Evolutionary conservation across 1,140 invertebrate species (phyloP), one percentile per base, ranked within the genome.

Genomic region (Halesus radiatus): DNA sequence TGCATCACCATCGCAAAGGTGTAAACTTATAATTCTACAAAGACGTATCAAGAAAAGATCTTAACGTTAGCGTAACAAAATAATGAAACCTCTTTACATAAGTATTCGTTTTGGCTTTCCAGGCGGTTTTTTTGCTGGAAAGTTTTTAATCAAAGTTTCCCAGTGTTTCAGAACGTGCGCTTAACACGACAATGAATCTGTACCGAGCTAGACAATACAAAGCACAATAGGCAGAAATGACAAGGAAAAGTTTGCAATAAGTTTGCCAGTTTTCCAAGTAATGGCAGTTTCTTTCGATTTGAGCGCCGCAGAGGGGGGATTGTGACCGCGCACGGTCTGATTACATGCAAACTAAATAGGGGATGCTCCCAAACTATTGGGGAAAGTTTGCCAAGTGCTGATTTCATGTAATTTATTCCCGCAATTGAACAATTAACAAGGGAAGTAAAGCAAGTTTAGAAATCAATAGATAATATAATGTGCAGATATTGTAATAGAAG

Each of bases 191-290:
- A 18, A 60, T 60, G 56, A 20, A 60, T 60, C 56, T 20, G 56
- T 23, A 23, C 18, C 5, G 7, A 60, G 56, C 18, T 22, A 60
- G 23, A 60, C 56, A 60, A 60, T 60, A 60, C 56, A 22, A 60
- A 60, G 23, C 56, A 18, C 56, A 18, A 60, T 22, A 60, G 18
- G 18, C 18, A 60, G 56, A 60, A 60, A 60, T 60, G 56, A 60
- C 56, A 60, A 60, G 18, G 56, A 60, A 60, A 60, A 60, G 56
- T 60, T 60, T 13, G 56, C 56, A 60, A 60, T 60, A 60, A 60
- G 56, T 60, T 23, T 60, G 7, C 18, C 18, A 60, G 37, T 45
- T 13, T 45, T 45, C 37, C 37, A 45, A 45, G 37, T 45, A 45
- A 45, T 45, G 8, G 56, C 18, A 60, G 56, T 60, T 60, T 60